Evolutionary conservation across 1,140 invertebrate species (phyloP), one percentile per base, ranked within the genome.

Genomic region (Oncopodura yosiiana): DNA sequence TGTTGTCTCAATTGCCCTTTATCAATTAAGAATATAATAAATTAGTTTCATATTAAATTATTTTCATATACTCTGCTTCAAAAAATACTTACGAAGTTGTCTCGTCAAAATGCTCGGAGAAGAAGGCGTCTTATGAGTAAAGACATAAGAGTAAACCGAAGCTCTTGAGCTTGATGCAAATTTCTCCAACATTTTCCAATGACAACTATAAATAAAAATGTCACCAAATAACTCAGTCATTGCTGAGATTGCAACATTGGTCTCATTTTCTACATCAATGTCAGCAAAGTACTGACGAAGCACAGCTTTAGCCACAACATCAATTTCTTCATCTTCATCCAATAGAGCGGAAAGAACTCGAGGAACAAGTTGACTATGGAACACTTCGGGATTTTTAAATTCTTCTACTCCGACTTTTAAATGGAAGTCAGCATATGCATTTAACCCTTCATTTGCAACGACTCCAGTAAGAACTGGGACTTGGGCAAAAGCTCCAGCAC

Each of bases 401-500:
- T 56, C 53, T 8, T 58, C 61, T 14, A 26, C 32, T 21, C 55
- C 56, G 19, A 42, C 42, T 2, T 43, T 18, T 9, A 49, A 9
- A 29, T 56, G 53, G 5, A 59, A 16, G 3, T 34, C 19, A n/a
- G 51, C 30, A 27, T 52, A 55, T 8, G n/a, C 39, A 8, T n/a
- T 16, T 4, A 62, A 38, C 5, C 65, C 66, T 49, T 68, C 66
- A 16, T 66, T 48, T 24, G 52, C 56, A n/a, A 55, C 61, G 0
- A 65, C 62, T 14, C 66, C 66, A 18, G 58, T 38, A 42, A 67
- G 49, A 42, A 66, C 64, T 9, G 64, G 65, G 4, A 67, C 58
- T 43, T 64, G 64, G 6, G 62, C 58, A 43, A 65, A 66, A 19
- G 53, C 49, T 18, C 53, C 46, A 9, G 59, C 34, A 2, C 53